phyloP scores from a whole-genome alignment of 1,140 invertebrate species.

The Dendroctonus valens region DNA sequence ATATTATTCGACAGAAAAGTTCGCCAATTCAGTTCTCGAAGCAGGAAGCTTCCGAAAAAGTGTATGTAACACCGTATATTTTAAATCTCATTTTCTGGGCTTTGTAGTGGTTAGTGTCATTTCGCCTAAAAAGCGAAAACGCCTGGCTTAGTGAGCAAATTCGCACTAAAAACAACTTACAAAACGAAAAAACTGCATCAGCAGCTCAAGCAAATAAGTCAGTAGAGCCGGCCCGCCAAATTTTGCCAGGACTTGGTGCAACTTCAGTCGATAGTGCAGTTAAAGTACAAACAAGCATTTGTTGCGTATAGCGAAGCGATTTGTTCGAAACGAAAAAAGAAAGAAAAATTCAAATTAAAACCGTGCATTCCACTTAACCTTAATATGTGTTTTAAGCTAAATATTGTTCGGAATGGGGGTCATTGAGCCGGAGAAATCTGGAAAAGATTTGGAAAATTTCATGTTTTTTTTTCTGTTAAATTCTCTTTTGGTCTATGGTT shows the following conservation, averaged over 20 bases:
- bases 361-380: constrained; percentile 47
- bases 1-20: too few relatives aligned
- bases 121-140: not conserved
- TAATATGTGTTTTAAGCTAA: constrained; percentile 32
- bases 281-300: constrained; percentile 38
- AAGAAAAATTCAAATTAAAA: constrained; percentile 41
- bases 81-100: too few relatives aligned
- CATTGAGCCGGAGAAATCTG: constrained; percentile 51
- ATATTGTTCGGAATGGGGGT: constrained; percentile 46
- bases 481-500: too few relatives aligned
- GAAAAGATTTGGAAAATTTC: constrained; percentile 33
- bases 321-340: constrained; percentile 44
- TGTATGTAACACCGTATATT: too few relatives aligned
- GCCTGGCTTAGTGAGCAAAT: constrained; percentile 1
- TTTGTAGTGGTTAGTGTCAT: too few relatives aligned
- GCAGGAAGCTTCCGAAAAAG: too few relatives aligned
- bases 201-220: constrained; percentile 48
- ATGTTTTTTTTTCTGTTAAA: too few relatives aligned
- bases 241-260: constrained; percentile 48
- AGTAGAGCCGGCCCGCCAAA: constrained; percentile 48
- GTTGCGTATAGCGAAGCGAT: constrained; percentile 43
- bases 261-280: constrained; percentile 39
- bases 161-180: constrained; percentile 4
- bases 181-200: constrained; percentile 11
- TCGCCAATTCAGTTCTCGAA: too few relatives aligned